A percentile compares a stretch with the other conserved stretches of the same genome.
Conservation (phyloP, 2,113 vertebrate genomes). For the Oncorhynchus nerka region DNA sequence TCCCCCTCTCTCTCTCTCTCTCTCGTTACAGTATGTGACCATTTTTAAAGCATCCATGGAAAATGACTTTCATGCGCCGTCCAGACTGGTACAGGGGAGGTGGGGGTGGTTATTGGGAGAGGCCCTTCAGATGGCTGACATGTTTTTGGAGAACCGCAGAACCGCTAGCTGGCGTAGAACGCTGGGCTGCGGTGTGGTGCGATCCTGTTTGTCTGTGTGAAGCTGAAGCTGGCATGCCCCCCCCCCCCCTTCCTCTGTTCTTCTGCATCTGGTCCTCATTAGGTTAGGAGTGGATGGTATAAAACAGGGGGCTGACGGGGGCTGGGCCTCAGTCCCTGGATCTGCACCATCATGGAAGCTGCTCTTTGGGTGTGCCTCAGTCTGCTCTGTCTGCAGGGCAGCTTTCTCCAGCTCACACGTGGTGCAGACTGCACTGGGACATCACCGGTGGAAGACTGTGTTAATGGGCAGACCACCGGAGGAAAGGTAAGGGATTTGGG, state of each 20-base stretch:
- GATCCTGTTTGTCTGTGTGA: constrained; percentile 68
- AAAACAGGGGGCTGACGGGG: constrained; percentile 67
- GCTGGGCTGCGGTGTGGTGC: constrained; percentile 58
- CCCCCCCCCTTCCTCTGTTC: constrained; percentile 27
- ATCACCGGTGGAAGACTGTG: constrained; percentile 51
- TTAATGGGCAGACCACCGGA: constrained; percentile 49
- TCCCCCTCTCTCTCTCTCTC: not conserved
- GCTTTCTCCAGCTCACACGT: constrained; percentile 70
- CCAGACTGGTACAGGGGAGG: constrained; percentile 28
- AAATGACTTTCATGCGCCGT: constrained; percentile 47
- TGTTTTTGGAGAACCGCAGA: constrained; percentile 70
- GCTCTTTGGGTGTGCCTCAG: constrained; percentile 61
- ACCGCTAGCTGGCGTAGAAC: constrained; percentile 63
- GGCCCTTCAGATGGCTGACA: constrained; percentile 68
- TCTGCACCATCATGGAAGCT: constrained; percentile 62
- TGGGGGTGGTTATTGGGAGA: constrained; percentile 25
- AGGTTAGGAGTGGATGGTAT: constrained; percentile 74
- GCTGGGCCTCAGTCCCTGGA: constrained; percentile 62
- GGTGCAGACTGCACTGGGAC: constrained; percentile 62
- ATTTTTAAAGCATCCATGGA: constrained; percentile 55
- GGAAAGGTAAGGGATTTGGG: constrained; percentile 63
- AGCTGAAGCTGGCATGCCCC: constrained; percentile 69
- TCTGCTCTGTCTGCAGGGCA: constrained; percentile 69
- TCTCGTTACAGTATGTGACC: constrained; percentile 32
- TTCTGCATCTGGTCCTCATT: constrained; percentile 77